Conservation (phyloP, 1,140 invertebrate genomes). For the Cydia pomonella region DNA sequence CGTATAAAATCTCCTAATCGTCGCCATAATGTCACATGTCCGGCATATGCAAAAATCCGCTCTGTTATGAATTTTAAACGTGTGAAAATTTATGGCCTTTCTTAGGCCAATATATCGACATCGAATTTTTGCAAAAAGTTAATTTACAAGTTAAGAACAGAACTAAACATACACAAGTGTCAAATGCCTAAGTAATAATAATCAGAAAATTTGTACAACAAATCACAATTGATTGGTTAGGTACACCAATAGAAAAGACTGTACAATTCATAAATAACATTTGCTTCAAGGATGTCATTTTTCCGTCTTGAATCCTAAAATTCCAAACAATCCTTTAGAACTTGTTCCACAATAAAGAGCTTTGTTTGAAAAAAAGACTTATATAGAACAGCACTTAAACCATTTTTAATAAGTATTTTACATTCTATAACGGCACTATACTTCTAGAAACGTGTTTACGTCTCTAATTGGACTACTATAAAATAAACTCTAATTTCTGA, state of each 20-base stretch:
- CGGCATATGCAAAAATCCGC: slow-evolving; percentile 11
- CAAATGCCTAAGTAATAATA: no score
- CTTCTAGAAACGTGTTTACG: not conserved
- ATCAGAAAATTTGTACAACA: no score
- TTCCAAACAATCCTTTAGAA: not conserved
- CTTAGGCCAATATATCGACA: no score
- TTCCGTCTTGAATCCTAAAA: not conserved
- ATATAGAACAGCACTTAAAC: not conserved
- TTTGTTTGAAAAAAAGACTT: not conserved
- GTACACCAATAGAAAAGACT: no score
- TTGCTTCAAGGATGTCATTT: no score
- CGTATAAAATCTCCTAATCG: slow-evolving; percentile 13
- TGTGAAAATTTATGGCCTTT: not conserved
- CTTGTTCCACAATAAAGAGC: not conserved
- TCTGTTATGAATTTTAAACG: not conserved
- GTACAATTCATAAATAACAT: no score
- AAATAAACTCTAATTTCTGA: slow-evolving; percentile 31
- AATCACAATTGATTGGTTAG: no score
- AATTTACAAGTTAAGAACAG: no score
- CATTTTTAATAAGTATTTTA: not conserved
- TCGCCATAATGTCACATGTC: slow-evolving; percentile 1
- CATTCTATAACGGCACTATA: slow-evolving; percentile 18
- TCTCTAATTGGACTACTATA: slow-evolving; percentile 27
- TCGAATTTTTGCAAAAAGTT: no score
- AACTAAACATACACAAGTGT: no score